phyloP scores from a whole-genome alignment of 1,140 invertebrate species.

The Tigriopus japonicus region DNA sequence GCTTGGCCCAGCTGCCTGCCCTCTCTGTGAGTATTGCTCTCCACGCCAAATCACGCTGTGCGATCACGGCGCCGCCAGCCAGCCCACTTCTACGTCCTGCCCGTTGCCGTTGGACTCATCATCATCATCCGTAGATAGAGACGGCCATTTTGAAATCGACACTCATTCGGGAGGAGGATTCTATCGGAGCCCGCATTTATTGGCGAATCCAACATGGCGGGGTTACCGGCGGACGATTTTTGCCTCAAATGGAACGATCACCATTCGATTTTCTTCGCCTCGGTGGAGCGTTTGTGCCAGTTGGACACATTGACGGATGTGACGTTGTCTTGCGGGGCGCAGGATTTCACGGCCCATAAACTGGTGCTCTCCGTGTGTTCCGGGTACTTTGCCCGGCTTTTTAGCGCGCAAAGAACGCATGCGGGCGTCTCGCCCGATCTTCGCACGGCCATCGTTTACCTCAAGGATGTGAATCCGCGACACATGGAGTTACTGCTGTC shows the following conservation, averaged over 20 bases:
- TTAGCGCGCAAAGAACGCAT: slow-evolving; percentile 31
- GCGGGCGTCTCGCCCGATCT: slow-evolving; percentile 35
- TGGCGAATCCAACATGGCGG: too few species aligned
- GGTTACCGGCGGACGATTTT: slow-evolving; percentile 31
- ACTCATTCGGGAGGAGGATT: too few species aligned
- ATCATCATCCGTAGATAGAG: too few species aligned
- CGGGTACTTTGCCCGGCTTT: slow-evolving; percentile 44
- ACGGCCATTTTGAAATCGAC: too few species aligned
- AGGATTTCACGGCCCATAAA: slow-evolving; percentile 41
- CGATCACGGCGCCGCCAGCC: too few species aligned
- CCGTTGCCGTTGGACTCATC: too few species aligned
- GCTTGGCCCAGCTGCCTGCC: too few species aligned
- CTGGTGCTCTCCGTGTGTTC: slow-evolving; percentile 50
- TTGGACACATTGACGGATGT: slow-evolving; percentile 2
- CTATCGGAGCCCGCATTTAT: too few species aligned
- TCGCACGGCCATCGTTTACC: slow-evolving; percentile 40
- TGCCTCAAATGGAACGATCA: slow-evolving; percentile 46
- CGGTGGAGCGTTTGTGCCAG: slow-evolving; percentile 24
- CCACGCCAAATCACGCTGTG: too few species aligned
- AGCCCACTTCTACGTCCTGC: too few species aligned
- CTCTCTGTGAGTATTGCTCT: too few species aligned
- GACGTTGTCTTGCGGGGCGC: neutral
- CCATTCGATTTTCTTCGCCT: slow-evolving; percentile 38
- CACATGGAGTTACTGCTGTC: slow-evolving; percentile 37
- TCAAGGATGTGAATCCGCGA: slow-evolving; percentile 40